Percentiles rank a stretch among this genome's conserved stretches.
Evolutionary conservation across 2,888 invertebrate genomes (phyloP).

Genomic region (Muscina levida): DNA sequence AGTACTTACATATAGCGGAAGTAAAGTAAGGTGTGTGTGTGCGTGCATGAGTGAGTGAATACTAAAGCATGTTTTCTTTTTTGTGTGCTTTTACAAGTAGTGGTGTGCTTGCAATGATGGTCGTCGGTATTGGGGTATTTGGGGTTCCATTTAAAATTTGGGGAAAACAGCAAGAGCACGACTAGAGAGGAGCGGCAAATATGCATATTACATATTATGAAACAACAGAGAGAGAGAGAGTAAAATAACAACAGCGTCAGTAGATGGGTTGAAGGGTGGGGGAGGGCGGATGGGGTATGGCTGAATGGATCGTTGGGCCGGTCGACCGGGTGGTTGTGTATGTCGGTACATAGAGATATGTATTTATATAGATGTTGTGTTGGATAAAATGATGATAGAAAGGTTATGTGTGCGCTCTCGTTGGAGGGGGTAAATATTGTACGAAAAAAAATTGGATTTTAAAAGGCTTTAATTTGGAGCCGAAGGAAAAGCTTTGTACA

Average conservation of each 20-base stretch:
- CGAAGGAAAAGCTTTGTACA: conserved; percentile 47
- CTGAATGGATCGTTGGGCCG: conserved; percentile 17
- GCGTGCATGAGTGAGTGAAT: conserved; percentile 36
- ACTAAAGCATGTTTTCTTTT: conserved; percentile 16
- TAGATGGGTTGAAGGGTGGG: conserved; percentile 14
- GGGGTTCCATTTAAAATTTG: conserved; percentile 22
- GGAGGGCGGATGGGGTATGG: conserved; percentile 2
- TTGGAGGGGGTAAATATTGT: conserved; percentile 44
- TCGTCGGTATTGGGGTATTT: neutral
- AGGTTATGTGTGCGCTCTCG: conserved; percentile 44
- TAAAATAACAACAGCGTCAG: conserved; percentile 17
- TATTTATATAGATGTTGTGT: conserved; percentile 65
- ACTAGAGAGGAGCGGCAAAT: conserved; percentile 48
- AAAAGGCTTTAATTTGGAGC: conserved; percentile 58
- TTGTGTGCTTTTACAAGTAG: conserved; percentile 2
- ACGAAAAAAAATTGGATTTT: conserved; percentile 57
- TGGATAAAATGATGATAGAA: conserved; percentile 53
- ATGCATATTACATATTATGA: conserved; percentile 54
- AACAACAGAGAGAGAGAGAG: conserved; percentile 32
- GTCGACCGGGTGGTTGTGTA: conserved; percentile 11
- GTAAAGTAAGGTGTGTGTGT: conserved; percentile 55
- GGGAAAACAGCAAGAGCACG: conserved; percentile 1
- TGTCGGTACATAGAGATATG: neutral
- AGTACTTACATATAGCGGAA: conserved; percentile 53
- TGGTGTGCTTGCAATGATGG: neutral